Percentiles rank a stretch among this genome's conserved stretches.
Conservation (phyloP, 2,113 vertebrate species). For the Murina feae region DNA sequence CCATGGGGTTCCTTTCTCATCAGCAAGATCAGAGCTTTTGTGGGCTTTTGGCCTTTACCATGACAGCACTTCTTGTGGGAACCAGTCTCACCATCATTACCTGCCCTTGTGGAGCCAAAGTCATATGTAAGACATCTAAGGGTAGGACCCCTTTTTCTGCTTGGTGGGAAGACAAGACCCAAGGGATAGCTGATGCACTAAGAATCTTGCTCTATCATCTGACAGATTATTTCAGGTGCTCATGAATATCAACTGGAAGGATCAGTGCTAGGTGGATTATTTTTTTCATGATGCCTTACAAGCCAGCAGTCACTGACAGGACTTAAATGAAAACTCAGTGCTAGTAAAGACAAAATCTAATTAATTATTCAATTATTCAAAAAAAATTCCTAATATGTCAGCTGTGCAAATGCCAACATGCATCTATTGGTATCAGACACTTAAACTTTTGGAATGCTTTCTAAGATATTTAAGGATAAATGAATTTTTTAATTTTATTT, state of each 20-base stretch:
- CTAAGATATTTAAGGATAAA: slow-evolving; percentile 30
- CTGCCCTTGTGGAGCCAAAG: not conserved
- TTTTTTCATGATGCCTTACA: not conserved
- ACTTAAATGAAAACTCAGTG: not conserved
- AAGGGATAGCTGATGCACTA: not conserved
- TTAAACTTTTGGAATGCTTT: slow-evolving; percentile 30
- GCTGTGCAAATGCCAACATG: not conserved
- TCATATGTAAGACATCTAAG: not conserved
- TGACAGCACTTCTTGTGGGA: not conserved
- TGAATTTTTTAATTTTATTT: too few species aligned
- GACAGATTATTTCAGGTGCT: not conserved
- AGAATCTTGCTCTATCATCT: not conserved
- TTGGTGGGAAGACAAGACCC: not conserved
- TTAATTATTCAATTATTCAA: not conserved
- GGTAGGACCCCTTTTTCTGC: not conserved
- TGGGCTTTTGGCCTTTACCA: not conserved
- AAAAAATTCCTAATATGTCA: not conserved
- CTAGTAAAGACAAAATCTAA: not conserved
- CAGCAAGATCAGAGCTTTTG: not conserved
- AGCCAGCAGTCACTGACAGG: not conserved
- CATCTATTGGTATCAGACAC: not conserved
- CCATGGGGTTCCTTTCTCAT: not conserved
- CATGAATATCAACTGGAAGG: not conserved
- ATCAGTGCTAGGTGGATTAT: not conserved
- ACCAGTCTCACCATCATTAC: not conserved